Evolutionary conservation across 2,888 invertebrate species (phyloP), one percentile per base, ranked within the genome.

Genomic region (Drosophila rellima): DNA sequence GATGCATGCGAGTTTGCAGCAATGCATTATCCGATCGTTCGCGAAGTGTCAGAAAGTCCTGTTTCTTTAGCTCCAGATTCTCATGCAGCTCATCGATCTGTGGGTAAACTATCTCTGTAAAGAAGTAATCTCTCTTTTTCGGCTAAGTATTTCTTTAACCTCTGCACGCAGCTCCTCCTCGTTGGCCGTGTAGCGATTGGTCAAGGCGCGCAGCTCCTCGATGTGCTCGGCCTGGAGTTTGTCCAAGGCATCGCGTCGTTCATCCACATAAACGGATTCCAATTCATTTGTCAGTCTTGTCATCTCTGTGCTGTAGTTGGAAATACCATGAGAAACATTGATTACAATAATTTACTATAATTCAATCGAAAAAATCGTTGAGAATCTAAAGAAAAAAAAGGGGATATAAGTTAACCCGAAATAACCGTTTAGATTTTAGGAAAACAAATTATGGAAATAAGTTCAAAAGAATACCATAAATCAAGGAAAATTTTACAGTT

Each of bases 21-120:
- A 92, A 67, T 7, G 91, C 87, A 69, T 78, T 95, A 0, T 94
- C 92, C 69, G 96, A 95, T 84, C 95, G 96, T 47, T 94, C 94
- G 13, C 92, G 89, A 51, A 92, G 52, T 33, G 85, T 79, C 5
- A 89, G 74, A 60, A 90, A 92, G 18, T 92, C 92, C 50, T 89
- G 81, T 33, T 85, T 89, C 74, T 90, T 91, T 2, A 75, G 74
- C 1, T 94, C 93, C 31, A 96, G 89, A n/a, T 94, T 93, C 73
- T 94, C 94, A 92, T 95, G 95, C 6, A 96, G 91, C 73, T 94
- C 94, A 60, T 95, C 94, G 76, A 96, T 94, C 96, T 96, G 91
- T 0, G 89, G 91, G 2, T 13, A 6, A 0, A 18, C 0, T n/a
- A 0, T 11, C 6, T 13, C 13, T 1, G 13, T 17, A 11, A 23